Percentiles rank a stretch among this genome's conserved stretches.
Conservation (phyloP, 2,888 invertebrate species). For the Zygogramma bicolorata region DNA sequence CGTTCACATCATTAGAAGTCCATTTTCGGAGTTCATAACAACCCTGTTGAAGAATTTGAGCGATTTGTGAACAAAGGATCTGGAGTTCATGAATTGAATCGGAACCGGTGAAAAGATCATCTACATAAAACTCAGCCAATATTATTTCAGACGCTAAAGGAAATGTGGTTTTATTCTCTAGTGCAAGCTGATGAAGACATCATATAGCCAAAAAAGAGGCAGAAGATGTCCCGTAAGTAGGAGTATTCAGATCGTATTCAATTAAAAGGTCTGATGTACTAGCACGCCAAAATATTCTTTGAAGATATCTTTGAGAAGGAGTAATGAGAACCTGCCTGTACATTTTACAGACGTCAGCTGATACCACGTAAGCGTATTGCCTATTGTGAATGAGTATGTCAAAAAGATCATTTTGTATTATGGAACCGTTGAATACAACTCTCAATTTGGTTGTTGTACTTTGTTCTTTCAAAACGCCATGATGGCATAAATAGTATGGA, state of each 20-base stretch:
- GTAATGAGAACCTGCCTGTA: background rate
- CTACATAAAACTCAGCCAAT: constrained; percentile 3
- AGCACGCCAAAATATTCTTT: background rate
- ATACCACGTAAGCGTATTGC: background rate
- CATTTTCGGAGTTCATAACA: constrained; percentile 4
- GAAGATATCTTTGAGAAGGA: background rate
- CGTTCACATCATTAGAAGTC: background rate
- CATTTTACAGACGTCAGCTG: background rate
- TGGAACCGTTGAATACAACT: background rate
- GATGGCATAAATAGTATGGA: background rate
- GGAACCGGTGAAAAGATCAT: constrained; percentile 8
- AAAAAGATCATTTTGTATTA: background rate
- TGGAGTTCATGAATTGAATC: background rate
- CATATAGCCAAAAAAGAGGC: background rate
- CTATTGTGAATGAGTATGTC: background rate
- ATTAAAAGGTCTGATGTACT: background rate
- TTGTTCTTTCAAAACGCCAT: background rate
- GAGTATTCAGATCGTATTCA: background rate
- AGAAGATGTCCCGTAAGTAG: background rate
- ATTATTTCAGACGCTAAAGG: constrained; percentile 1
- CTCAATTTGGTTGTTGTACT: background rate
- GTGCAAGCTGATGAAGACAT: background rate
- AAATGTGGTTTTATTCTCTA: background rate
- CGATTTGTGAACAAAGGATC: constrained; percentile 4
- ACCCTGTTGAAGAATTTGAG: constrained; percentile 13